Evolutionary conservation across 2,797 vertebrate species (phyloP).

Genomic region (Rhadinocentrus ornatus): DNA sequence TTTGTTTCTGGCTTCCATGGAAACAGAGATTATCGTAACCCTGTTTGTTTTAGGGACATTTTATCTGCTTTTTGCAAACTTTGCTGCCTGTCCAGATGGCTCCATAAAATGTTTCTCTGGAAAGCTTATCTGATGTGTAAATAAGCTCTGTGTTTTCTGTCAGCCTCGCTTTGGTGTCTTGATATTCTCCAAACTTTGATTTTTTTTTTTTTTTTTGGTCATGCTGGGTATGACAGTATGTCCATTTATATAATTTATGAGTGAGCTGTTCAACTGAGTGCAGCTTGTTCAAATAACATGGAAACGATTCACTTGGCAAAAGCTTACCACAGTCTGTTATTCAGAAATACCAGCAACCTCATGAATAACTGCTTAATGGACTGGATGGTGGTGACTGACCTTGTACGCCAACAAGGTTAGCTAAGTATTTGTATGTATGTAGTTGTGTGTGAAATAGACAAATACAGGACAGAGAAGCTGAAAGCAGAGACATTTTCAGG

Average conservation of each 20-base stretch:
- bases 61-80: slow-evolving; percentile 53
- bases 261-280: slow-evolving; percentile 6
- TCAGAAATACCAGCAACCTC: slow-evolving; percentile 44
- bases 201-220: not conserved
- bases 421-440: slow-evolving; percentile 28
- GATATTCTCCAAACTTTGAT: slow-evolving; percentile 1
- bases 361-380: slow-evolving; percentile 57
- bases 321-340: slow-evolving; percentile 56
- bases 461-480: slow-evolving; percentile 7
- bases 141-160: slow-evolving; percentile 4
- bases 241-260: slow-evolving; percentile 6
- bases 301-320: slow-evolving; percentile 37
- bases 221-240: not conserved
- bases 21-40: slow-evolving; percentile 47
- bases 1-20: slow-evolving; percentile 39
- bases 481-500: slow-evolving; percentile 16
- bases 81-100: slow-evolving; percentile 29
- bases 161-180: slow-evolving; percentile 17
- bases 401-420: slow-evolving; percentile 53
- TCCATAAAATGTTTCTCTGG: slow-evolving; percentile 18
- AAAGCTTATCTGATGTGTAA: slow-evolving; percentile 28
- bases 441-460: slow-evolving; percentile 7
- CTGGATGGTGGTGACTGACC: slow-evolving; percentile 50
- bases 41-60: slow-evolving; percentile 61
- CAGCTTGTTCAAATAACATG: slow-evolving; percentile 18